Conservation (phyloP, 2,888 invertebrate genomes). For the Caenorhabditis uteleia region DNA sequence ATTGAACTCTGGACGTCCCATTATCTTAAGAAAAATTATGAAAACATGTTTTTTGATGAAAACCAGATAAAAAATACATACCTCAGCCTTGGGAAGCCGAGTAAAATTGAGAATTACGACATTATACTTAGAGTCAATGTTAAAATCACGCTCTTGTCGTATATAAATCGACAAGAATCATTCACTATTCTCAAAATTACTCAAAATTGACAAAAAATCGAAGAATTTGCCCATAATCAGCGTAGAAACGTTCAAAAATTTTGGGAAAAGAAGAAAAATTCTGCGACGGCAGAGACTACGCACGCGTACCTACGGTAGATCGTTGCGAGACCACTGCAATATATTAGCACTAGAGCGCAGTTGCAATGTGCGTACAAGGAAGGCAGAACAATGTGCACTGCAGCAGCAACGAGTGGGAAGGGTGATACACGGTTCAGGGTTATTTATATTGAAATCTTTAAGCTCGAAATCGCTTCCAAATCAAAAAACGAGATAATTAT, state of each 20-base stretch:
- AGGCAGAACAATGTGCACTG: too few species aligned
- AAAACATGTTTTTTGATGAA: background rate
- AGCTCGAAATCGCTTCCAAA: too few species aligned
- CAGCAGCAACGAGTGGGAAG: too few species aligned
- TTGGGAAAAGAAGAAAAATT: constrained; percentile 25
- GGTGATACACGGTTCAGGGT: too few species aligned
- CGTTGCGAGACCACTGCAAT: constrained; percentile 34
- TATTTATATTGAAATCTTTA: too few species aligned
- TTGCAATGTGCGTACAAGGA: constrained; percentile 3
- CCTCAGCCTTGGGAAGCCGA: constrained; percentile 40
- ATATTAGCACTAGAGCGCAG: constrained; percentile 15
- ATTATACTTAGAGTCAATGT: constrained; percentile 38
- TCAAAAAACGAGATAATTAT: too few species aligned
- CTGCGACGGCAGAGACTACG: constrained; percentile 2
- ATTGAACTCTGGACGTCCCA: constrained; percentile 62
- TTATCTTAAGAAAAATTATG: constrained; percentile 34
- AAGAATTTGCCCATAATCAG: constrained; percentile 8
- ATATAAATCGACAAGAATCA: constrained; percentile 27
- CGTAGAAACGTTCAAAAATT: constrained; percentile 24
- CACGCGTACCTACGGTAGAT: too few species aligned
- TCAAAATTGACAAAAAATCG: constrained; percentile 22
- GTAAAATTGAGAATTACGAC: constrained; percentile 43
- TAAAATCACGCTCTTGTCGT: constrained; percentile 35
- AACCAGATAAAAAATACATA: constrained; percentile 25
- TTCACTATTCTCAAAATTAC: constrained; percentile 46